Evolutionary conservation across 2,888 invertebrate species (phyloP).

Genomic region (Periphyllus acericola): DNA sequence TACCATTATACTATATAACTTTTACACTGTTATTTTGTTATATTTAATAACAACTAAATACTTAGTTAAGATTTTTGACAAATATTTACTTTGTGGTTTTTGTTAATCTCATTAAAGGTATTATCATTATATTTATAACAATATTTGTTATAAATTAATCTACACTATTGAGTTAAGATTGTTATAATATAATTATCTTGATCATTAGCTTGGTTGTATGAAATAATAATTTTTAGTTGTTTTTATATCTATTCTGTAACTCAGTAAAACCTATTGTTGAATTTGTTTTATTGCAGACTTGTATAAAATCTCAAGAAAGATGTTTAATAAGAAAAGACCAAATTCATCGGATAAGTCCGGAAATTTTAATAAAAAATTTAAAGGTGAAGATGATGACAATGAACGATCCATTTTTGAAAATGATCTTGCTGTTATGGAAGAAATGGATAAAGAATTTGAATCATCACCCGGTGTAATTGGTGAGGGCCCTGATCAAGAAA

Average conservation of each 20-base stretch:
- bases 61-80: neutral
- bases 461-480: slow-evolving; percentile 67
- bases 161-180: neutral
- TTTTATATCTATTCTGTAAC: neutral
- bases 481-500: slow-evolving; percentile 54
- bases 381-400: slow-evolving; percentile 69
- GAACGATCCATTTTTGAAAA: slow-evolving; percentile 74
- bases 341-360: slow-evolving; percentile 36
- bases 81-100: slow-evolving; percentile 43
- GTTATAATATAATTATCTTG: neutral
- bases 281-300: slow-evolving; percentile 59
- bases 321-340: slow-evolving; percentile 61
- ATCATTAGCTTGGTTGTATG: slow-evolving; percentile 16
- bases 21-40: neutral
- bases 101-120: neutral
- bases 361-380: slow-evolving; percentile 47
- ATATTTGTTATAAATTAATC: neutral
- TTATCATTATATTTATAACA: neutral
- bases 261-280: slow-evolving; percentile 41
- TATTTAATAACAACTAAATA: neutral
- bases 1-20: neutral
- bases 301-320: slow-evolving; percentile 43
- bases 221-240: neutral
- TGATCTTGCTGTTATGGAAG: slow-evolving; percentile 77
- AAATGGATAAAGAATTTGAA: slow-evolving; percentile 65